Percentiles rank a stretch among this genome's conserved stretches.
Evolutionary conservation across 2,113 vertebrate species (phyloP).

Genomic region (Anguilla japonica): DNA sequence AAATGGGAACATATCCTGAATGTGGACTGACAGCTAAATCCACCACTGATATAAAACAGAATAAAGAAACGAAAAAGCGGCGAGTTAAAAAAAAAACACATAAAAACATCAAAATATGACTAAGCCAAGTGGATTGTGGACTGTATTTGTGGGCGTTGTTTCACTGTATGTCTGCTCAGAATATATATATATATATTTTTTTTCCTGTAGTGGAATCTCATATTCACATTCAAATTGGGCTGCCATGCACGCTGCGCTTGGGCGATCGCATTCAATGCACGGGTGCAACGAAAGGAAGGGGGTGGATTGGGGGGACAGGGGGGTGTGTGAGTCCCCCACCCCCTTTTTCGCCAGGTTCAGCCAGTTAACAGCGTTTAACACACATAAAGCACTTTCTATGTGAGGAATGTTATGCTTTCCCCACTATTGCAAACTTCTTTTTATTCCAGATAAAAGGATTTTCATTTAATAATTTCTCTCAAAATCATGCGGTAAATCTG

Average conservation of each 20-base stretch:
- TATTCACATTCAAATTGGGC: conserved; percentile 22
- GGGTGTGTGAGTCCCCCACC: no score
- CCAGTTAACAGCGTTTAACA: no score
- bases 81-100: background rate
- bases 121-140: background rate
- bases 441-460: no score
- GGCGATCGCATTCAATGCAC: conserved; percentile 14
- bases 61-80: background rate
- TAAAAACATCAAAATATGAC: background rate
- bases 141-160: no score
- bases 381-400: background rate
- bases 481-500: background rate
- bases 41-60: background rate
- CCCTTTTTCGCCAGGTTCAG: background rate
- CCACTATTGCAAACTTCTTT: background rate
- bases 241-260: conserved; percentile 8
- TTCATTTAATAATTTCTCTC: background rate
- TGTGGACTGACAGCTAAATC: no score
- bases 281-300: background rate
- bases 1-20: no score
- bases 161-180: background rate
- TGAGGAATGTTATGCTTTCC: no score
- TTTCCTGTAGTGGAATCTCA: background rate
- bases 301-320: background rate
- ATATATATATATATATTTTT: background rate